A percentile compares a stretch with the other conserved stretches of the same genome.
These are phyloP conservation scores for Diabrotica balteata DNA, from an alignment of 2,888 invertebrate species.

Conservation along the genomic window DNA sequence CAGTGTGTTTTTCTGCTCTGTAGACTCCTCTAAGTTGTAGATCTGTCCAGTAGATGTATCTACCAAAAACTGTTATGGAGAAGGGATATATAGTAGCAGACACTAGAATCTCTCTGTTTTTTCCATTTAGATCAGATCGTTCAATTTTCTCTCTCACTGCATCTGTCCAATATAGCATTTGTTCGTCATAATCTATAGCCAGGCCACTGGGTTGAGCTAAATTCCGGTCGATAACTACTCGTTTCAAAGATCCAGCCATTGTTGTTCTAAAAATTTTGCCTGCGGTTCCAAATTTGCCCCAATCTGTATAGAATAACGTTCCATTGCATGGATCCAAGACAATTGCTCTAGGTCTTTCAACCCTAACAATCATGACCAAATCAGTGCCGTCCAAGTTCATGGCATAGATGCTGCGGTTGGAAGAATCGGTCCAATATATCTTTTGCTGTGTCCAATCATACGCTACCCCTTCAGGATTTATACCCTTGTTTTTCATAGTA, in stretches of 20 bases:
- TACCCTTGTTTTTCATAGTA: conserved; percentile 77
- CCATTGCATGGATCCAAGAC: conserved; percentile 97
- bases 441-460: conserved; percentile 98
- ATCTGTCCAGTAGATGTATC: conserved; percentile 97
- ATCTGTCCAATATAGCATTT: conserved; percentile 96
- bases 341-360: conserved; percentile 92
- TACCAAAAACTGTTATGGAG: conserved; percentile 87
- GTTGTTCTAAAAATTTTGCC: conserved; percentile 95
- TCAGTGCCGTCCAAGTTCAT: conserved; percentile 91
- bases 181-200: conserved; percentile 93
- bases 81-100: conserved; percentile 95
- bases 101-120: conserved; percentile 82
- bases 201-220: conserved; percentile 95
- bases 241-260: conserved; percentile 93
- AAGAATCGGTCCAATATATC: conserved; percentile 97
- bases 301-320: conserved; percentile 93
- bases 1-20: conserved; percentile 96
- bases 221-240: conserved; percentile 87
- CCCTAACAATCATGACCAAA: conserved; percentile 89
- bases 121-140: conserved; percentile 82
- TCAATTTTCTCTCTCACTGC: conserved; percentile 96
- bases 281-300: conserved; percentile 91
- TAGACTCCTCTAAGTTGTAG: conserved; percentile 92
- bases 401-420: conserved; percentile 92
- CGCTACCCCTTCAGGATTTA: conserved; percentile 90